A percentile compares a stretch with the other conserved stretches of the same genome.
Evolutionary conservation across 2,888 invertebrate genomes (phyloP).

Genomic region (Ischnura elegans): DNA sequence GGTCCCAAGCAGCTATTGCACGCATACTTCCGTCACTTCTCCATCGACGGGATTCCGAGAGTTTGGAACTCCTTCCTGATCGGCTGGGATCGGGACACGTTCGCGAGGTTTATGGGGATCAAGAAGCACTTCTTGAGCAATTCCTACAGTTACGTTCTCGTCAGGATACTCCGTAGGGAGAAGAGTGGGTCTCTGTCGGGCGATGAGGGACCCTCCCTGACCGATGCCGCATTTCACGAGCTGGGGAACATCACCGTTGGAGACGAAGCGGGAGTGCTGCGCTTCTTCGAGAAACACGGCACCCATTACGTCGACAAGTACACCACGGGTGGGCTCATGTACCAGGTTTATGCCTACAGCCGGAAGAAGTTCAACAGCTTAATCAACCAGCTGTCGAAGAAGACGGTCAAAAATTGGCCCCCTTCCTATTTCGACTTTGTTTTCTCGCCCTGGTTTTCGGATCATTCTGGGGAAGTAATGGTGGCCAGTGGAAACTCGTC

Average conservation of each 20-base stretch:
- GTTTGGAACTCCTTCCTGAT: background rate
- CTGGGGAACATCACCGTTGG: background rate
- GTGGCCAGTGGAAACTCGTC: background rate
- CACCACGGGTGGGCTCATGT: background rate
- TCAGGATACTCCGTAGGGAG: slow-evolving; percentile 12
- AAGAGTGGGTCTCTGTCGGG: background rate
- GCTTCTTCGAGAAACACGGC: background rate
- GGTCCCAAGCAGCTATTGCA: background rate
- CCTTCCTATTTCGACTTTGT: background rate
- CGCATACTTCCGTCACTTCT: slow-evolving; percentile 36
- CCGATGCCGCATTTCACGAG: background rate
- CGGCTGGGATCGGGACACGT: background rate
- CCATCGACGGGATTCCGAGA: background rate
- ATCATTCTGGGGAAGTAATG: background rate
- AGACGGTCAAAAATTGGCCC: background rate
- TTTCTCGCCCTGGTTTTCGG: background rate
- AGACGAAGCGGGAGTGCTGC: background rate
- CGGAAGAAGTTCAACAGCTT: background rate
- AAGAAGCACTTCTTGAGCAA: slow-evolving; percentile 1
- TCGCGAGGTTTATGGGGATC: slow-evolving; percentile 16
- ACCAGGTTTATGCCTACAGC: slow-evolving; percentile 32
- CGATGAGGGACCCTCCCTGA: background rate
- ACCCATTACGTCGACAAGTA: background rate
- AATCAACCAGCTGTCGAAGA: background rate
- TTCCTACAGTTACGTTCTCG: background rate